A percentile compares a stretch with the other conserved stretches of the same genome.
These are phyloP conservation scores for Danaus plexippus DNA, from an alignment of 1,140 invertebrate genomes.

Conservation along the genomic window DNA sequence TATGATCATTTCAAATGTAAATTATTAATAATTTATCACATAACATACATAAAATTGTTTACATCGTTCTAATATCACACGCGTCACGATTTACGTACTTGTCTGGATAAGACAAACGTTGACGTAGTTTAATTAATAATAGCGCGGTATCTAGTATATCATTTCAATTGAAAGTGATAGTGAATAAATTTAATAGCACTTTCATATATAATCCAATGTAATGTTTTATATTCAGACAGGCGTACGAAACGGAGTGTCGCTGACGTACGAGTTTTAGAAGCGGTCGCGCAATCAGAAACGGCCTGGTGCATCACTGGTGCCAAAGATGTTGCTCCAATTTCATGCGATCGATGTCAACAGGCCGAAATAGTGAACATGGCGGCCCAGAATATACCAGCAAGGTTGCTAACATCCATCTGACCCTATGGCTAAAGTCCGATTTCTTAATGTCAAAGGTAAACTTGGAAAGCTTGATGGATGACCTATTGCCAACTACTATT, in stretches of 20 bases:
- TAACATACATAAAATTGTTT: constrained; percentile 6
- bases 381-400: constrained; percentile 18
- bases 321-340: constrained; percentile 53
- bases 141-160: constrained; percentile 7
- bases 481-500: constrained; percentile 1
- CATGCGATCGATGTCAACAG: constrained; percentile 45
- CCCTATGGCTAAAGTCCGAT: constrained; percentile 18
- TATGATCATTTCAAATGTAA: too few relatives aligned
- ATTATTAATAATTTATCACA: too few relatives aligned
- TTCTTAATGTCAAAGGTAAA: constrained; percentile 23
- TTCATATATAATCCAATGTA: too few relatives aligned
- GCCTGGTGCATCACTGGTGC: constrained; percentile 40
- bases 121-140: constrained; percentile 16
- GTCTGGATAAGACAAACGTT: constrained; percentile 14
- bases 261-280: constrained; percentile 7
- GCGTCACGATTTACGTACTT: constrained; percentile 22
- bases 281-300: constrained; percentile 38
- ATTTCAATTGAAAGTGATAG: too few relatives aligned
- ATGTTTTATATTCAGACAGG: too few relatives aligned
- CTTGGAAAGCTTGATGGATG: constrained; percentile 10
- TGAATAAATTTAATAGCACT: too few relatives aligned
- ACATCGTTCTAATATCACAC: constrained; percentile 15
- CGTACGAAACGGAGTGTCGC: too few relatives aligned
- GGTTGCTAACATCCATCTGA: constrained; percentile 17
- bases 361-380: constrained; percentile 44